Conservation (phyloP, 2,113 vertebrate genomes). For the Saguinus imperator region DNA sequence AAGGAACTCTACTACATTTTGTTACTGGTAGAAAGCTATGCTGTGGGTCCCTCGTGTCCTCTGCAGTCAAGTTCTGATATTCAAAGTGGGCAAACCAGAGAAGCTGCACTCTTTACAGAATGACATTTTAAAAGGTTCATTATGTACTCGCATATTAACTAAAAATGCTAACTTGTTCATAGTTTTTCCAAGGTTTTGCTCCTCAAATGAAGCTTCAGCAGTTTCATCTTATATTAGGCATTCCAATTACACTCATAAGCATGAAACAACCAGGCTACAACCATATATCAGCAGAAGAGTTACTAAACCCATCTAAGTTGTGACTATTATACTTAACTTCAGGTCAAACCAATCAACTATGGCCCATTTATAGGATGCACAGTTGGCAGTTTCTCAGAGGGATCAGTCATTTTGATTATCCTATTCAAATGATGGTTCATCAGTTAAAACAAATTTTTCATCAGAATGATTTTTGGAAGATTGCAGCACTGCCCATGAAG, state of each 20-base stretch:
- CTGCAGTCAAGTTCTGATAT: background rate
- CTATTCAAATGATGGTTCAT: background rate
- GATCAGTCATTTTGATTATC: constrained; percentile 57
- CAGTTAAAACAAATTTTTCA: constrained; percentile 29
- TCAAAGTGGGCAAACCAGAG: background rate
- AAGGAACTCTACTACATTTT: background rate
- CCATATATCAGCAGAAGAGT: constrained; percentile 13
- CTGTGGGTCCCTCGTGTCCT: background rate
- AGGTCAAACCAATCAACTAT: constrained; percentile 50
- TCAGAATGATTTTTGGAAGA: constrained; percentile 23
- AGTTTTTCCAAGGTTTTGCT: constrained; percentile 44
- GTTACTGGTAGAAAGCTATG: background rate
- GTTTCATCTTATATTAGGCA: constrained; percentile 57
- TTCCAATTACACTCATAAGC: constrained; percentile 42
- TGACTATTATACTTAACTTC: constrained; percentile 43
- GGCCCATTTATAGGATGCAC: constrained; percentile 6
- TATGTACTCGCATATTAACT: constrained; percentile 20
- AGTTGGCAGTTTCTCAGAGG: constrained; percentile 36
- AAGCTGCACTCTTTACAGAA: background rate
- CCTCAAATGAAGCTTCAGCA: constrained; percentile 38
- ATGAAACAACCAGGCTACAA: constrained; percentile 46
- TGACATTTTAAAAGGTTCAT: constrained; percentile 40
- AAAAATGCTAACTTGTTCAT: constrained; percentile 61
- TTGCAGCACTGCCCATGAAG: background rate
- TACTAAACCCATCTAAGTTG: constrained; percentile 39